Evolutionary conservation across 2,113 vertebrate species (phyloP), one percentile per base, ranked within the genome.

Genomic region (Semnornis frantzii): DNA sequence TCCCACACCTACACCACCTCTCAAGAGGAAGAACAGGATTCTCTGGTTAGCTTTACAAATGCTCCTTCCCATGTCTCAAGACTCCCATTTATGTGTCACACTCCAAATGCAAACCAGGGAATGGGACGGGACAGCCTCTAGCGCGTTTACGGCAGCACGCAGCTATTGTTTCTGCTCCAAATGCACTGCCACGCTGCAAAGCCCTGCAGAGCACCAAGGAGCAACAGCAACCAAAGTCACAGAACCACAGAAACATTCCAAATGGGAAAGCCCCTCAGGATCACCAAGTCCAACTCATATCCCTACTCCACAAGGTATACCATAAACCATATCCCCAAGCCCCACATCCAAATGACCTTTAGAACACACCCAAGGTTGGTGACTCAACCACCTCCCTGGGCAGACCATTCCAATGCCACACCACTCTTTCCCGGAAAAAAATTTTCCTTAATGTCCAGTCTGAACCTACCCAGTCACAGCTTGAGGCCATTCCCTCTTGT

Each of bases 1-100:
- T 96, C 95, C 94, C 95, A 96, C 93, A 95, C 95, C 96, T 96
- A 96, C 94, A 94, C 52, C 93, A 92, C 77, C 91, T 93, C 94
- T 94, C 59, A 66, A 85, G 85, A 95, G 92, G 94, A 76, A 96
- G 87, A 96, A 96, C 95, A 94, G 94, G 94, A 96, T 95, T 94
- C 95, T 97, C 95, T 95, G 95, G 92, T 93, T 96, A 68, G 85
- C 88, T 84, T 92, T 88, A 50, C 74, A 75, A 92, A 81, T 2
- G 66, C 86, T 93, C 88, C 94, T 95, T 94, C 90, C 91, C 94
- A 62, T 79, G 95, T 92, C 95, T 96, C 92, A 93, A 73, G 92
- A 89, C 77, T 24, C 80, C 42, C 73, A 75, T 79, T 78, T 84
- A 87, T 95, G 95, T 74, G 89, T 96, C 96, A 96, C 72, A 34